These are phyloP conservation scores for Lytechinus pictus DNA, from an alignment of 35 echinoderm and acorn worm species.

Conservation along the genomic window DNA sequence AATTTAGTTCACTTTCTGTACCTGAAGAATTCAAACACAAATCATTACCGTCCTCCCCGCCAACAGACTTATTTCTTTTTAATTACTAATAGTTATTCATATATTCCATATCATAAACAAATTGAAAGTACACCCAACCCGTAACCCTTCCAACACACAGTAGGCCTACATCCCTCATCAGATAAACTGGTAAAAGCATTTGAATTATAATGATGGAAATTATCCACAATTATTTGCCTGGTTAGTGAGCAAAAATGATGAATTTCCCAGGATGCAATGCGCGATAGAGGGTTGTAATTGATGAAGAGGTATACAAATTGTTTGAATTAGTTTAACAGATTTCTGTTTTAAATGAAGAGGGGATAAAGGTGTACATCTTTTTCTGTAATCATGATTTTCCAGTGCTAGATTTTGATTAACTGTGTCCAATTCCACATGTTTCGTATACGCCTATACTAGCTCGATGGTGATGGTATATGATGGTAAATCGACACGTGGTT, in stretches of 20 bases:
- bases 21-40: not conserved
- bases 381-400: no score
- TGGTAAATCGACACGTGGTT: no score
- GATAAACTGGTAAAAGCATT: slow-evolving; percentile 5
- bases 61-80: not conserved
- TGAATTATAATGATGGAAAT: not conserved
- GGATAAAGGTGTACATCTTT: not conserved
- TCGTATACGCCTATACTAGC: no score
- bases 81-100: not conserved
- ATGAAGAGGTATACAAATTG: not conserved
- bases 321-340: not conserved
- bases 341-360: not conserved
- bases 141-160: not conserved
- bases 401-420: no score
- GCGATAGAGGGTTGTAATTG: not conserved
- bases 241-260: not conserved
- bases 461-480: no score
- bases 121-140: not conserved
- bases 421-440: no score
- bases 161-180: not conserved
- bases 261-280: not conserved
- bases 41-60: not conserved
- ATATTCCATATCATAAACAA: not conserved
- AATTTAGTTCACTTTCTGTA: not conserved
- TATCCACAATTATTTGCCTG: not conserved